Conservation (phyloP, 2,888 invertebrate genomes). For the Abscondita cerata region DNA sequence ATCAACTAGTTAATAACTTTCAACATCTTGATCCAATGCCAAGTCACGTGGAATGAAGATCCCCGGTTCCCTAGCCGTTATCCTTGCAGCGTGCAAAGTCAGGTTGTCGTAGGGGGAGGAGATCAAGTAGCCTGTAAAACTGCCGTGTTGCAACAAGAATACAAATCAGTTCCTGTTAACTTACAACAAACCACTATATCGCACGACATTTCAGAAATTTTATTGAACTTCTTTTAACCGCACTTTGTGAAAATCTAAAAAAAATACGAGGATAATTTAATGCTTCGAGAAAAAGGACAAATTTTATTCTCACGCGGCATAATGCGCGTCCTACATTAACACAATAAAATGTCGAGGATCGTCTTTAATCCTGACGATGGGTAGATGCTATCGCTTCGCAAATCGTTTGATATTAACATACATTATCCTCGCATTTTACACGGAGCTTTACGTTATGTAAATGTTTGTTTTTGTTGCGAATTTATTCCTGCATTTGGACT, state of each 20-base stretch:
- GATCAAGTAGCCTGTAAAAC: conserved; percentile 55
- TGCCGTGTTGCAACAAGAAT: conserved; percentile 49
- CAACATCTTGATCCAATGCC: conserved; percentile 25
- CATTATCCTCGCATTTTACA: conserved; percentile 36
- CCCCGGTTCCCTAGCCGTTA: conserved; percentile 23
- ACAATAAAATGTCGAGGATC: conserved; percentile 6
- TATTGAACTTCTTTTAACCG: conserved; percentile 51
- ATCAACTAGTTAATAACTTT: conserved; percentile 20
- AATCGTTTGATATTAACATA: conserved; percentile 42
- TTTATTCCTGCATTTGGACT: neutral
- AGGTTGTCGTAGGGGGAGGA: conserved; percentile 30
- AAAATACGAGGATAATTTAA: neutral
- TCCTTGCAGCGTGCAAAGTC: conserved; percentile 35
- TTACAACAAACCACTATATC: conserved; percentile 46
- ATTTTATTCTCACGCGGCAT: neutral
- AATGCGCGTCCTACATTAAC: neutral
- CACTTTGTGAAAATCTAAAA: neutral
- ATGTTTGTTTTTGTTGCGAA: neutral
- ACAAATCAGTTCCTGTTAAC: conserved; percentile 52
- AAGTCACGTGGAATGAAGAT: conserved; percentile 37
- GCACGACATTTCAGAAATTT: conserved; percentile 49
- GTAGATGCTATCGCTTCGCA: conserved; percentile 34
- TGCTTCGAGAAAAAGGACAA: neutral
- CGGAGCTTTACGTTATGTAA: conserved; percentile 10
- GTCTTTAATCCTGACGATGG: conserved; percentile 25